phyloP scores from a whole-genome alignment of 2,113 vertebrate species.

The Rhipidura dahli region DNA sequence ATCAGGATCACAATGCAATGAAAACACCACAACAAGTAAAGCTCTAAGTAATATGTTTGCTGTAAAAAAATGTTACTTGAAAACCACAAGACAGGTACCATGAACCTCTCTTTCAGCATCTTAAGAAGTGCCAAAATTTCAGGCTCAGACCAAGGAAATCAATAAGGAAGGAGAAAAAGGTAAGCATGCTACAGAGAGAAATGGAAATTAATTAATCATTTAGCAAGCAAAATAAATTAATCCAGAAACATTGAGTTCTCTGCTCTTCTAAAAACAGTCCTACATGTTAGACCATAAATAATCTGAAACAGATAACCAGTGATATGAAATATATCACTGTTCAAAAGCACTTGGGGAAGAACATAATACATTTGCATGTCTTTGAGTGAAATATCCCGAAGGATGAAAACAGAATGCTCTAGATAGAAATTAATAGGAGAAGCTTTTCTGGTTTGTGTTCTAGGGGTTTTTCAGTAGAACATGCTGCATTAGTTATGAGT shows the following conservation, averaged over 20 bases:
- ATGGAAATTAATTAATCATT: not conserved
- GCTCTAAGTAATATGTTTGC: not conserved
- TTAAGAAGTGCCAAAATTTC: not conserved
- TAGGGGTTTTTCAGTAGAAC: not conserved
- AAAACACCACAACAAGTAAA: not conserved
- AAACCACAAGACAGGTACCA: not conserved
- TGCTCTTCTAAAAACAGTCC: not conserved
- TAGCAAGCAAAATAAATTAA: not conserved
- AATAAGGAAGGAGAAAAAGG: not conserved
- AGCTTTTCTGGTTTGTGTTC: not conserved
- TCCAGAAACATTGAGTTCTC: not conserved
- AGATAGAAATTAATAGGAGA: not conserved
- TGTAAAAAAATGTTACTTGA: not conserved
- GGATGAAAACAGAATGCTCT: not conserved
- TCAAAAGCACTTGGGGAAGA: not conserved
- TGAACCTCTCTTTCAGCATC: not conserved
- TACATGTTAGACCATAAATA: not conserved
- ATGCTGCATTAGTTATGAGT: not conserved
- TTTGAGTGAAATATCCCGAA: not conserved
- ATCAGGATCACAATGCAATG: not conserved
- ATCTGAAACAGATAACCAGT: not conserved
- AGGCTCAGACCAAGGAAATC: not conserved
- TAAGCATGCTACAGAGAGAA: not conserved
- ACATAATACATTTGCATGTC: not conserved
- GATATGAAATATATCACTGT: not conserved